A percentile compares a stretch with the other conserved stretches of the same genome.
phyloP scores from a whole-genome alignment of 2,888 invertebrate species.

The Caenorhabditis sp. region DNA sequence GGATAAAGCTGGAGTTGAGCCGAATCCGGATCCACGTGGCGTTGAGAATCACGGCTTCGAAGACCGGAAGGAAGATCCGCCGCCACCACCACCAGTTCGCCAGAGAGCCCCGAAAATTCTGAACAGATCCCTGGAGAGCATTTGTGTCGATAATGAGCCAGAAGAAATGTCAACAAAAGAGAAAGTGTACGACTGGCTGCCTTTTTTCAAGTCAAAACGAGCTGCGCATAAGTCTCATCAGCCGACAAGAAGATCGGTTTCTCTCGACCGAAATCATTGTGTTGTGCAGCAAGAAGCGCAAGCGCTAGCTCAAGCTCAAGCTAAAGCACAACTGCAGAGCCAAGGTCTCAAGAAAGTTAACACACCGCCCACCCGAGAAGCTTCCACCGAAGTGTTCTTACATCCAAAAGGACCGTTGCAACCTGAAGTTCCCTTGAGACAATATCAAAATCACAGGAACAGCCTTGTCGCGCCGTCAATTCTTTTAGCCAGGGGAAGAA shows the following conservation, averaged over 20 bases:
- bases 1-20: conserved; percentile 10
- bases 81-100: neutral
- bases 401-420: conserved; percentile 35
- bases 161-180: conserved; percentile 14
- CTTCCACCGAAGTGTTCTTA: conserved; percentile 13
- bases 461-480: conserved; percentile 23
- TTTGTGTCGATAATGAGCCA: conserved; percentile 9
- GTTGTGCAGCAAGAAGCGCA: conserved; percentile 14
- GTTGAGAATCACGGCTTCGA: conserved; percentile 49
- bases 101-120: conserved; percentile 16
- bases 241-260: conserved; percentile 37
- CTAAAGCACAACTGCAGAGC: neutral
- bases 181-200: conserved; percentile 51
- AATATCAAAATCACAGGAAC: conserved; percentile 12
- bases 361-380: conserved; percentile 6
- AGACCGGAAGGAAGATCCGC: conserved; percentile 20
- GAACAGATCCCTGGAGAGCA: conserved; percentile 30
- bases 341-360: conserved; percentile 1
- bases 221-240: conserved; percentile 19
- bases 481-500: too few relatives aligned
- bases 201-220: conserved; percentile 50
- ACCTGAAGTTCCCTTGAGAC: neutral
- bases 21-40: conserved; percentile 11
- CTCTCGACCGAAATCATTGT: conserved; percentile 46
- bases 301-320: conserved; percentile 3